These are phyloP conservation scores for Drosophila mauritiana DNA, from an alignment of 1,140 invertebrate species.

Conservation along the genomic window DNA sequence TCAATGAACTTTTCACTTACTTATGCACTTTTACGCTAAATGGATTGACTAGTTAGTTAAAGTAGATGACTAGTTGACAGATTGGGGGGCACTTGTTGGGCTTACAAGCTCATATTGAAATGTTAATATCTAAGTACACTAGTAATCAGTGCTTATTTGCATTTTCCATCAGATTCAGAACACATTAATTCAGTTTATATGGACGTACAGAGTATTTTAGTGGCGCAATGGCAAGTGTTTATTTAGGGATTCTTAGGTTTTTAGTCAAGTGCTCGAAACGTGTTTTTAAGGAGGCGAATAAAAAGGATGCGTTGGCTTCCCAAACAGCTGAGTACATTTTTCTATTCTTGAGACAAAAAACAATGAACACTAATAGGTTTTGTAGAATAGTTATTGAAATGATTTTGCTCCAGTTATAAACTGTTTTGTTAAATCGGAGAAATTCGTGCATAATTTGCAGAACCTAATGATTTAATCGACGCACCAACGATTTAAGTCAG, in stretches of 20 bases:
- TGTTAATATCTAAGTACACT: background rate
- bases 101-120: no score
- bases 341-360: background rate
- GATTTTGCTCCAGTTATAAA: no score
- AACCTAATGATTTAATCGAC: conserved; percentile 30
- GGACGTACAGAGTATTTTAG: background rate
- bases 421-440: background rate
- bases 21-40: background rate
- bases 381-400: no score
- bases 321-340: background rate
- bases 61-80: background rate
- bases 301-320: background rate
- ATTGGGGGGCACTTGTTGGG: background rate
- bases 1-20: conserved; percentile 20
- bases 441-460: conserved; percentile 8
- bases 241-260: background rate
- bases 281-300: background rate
- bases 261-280: background rate
- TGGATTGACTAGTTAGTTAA: background rate
- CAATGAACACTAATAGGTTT: background rate
- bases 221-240: conserved; percentile 25
- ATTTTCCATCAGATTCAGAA: background rate
- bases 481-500: conserved; percentile 2
- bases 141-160: conserved; percentile 1
- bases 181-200: background rate